phyloP scores from a whole-genome alignment of 2,888 invertebrate species.

The Xanthorhoe designata region DNA sequence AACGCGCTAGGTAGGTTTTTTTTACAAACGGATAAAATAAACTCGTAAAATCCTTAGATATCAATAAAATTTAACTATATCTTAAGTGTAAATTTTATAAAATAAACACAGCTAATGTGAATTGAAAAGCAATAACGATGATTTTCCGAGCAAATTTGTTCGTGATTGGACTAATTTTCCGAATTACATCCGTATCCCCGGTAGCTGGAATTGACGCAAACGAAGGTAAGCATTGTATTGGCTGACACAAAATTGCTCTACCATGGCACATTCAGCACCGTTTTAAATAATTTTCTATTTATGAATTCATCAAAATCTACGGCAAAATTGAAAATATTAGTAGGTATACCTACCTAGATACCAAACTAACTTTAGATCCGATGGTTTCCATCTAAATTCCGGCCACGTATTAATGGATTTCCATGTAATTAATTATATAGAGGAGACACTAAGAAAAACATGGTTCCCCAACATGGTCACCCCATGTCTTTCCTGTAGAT shows the following conservation, averaged over 20 bases:
- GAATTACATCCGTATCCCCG: slow-evolving; percentile 70
- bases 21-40: slow-evolving; percentile 23
- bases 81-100: background rate
- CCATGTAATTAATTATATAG: no score
- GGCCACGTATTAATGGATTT: no score
- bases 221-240: slow-evolving; percentile 60
- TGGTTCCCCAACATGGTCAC: no score
- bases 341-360: no score
- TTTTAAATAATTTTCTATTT: background rate
- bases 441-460: no score
- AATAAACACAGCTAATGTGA: slow-evolving; percentile 39
- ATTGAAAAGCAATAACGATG: slow-evolving; percentile 52
- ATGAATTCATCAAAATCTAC: background rate
- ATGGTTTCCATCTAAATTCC: no score
- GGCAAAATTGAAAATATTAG: no score
- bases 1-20: slow-evolving; percentile 27
- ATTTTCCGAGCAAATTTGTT: slow-evolving; percentile 61
- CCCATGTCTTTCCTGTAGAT: no score
- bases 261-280: background rate
- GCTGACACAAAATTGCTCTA: background rate
- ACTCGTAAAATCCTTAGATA: background rate
- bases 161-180: slow-evolving; percentile 70
- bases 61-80: background rate
- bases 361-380: no score
- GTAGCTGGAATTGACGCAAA: slow-evolving; percentile 72